Evolutionary conservation across 2,888 invertebrate genomes (phyloP).

Genomic region (Lottia gigantea): DNA sequence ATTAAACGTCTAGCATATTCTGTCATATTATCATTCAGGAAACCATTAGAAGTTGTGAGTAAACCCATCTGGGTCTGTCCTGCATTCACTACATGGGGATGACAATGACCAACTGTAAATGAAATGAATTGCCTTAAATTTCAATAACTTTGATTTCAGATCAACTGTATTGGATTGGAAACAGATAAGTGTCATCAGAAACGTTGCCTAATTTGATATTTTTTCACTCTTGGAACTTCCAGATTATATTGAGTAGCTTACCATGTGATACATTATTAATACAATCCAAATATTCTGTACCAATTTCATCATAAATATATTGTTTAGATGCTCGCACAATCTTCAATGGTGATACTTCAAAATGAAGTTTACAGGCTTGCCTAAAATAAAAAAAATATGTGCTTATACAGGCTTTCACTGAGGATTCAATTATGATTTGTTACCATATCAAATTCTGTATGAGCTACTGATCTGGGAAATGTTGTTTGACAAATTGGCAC

Average conservation of each 20-base stretch:
- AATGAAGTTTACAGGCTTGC: conserved; percentile 93
- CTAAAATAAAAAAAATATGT: conserved; percentile 73
- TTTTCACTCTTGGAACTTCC: no score
- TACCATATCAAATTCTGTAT: no score
- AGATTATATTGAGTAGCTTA: conserved; percentile 68
- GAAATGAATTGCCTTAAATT: neutral
- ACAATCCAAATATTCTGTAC: conserved; percentile 91
- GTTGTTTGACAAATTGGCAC: no score
- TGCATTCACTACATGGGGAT: conserved; percentile 57
- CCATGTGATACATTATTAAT: conserved; percentile 98
- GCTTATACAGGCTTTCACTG: no score
- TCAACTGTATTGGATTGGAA: no score
- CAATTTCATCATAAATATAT: conserved; percentile 95
- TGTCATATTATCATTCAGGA: conserved; percentile 54
- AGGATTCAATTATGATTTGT: no score
- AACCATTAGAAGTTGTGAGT: conserved; percentile 51
- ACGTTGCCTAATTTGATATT: no score
- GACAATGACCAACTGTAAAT: conserved; percentile 62
- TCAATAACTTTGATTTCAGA: neutral
- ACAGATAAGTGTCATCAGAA: no score
- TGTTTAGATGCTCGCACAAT: conserved; percentile 90
- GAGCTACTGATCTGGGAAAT: no score
- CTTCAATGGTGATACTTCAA: conserved; percentile 90
- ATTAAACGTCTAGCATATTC: conserved; percentile 55
- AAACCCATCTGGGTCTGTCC: conserved; percentile 61